A percentile compares a stretch with the other conserved stretches of the same genome.
Evolutionary conservation across 2,113 vertebrate species (phyloP).

Genomic region (Forbesichthys agassizii): DNA sequence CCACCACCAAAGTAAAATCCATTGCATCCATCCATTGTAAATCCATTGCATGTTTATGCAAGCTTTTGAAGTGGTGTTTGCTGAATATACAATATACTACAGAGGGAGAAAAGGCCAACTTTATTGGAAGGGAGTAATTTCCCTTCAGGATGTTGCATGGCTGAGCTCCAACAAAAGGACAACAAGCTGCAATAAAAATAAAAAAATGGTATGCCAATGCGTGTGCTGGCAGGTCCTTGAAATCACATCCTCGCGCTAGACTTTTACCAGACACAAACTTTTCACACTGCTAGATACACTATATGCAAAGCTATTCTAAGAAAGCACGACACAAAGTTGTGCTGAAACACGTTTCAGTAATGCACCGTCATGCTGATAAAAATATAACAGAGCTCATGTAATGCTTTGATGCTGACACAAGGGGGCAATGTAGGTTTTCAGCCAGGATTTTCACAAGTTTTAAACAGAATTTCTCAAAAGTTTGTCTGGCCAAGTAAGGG

Average conservation of each 20-base stretch:
- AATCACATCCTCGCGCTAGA: background rate
- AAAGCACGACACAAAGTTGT: background rate
- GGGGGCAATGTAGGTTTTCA: conserved; percentile 55
- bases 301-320: background rate
- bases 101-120: background rate
- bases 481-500: conserved; percentile 53
- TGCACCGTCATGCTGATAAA: background rate
- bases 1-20: too few relatives aligned
- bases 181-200: background rate
- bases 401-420: conserved; percentile 51
- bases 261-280: background rate
- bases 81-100: background rate
- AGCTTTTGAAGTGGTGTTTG: background rate
- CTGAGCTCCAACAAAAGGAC: background rate
- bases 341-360: background rate
- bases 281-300: too few relatives aligned
- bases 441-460: background rate
- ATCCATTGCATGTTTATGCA: background rate
- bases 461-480: background rate
- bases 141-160: conserved; percentile 1
- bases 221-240: background rate
- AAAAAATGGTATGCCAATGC: background rate
- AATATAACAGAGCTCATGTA: conserved; percentile 24
- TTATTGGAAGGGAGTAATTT: conserved; percentile 2
- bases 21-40: too few relatives aligned